Evolutionary conservation across 2,113 vertebrate species (phyloP).

Genomic region (Pedetes capensis): DNA sequence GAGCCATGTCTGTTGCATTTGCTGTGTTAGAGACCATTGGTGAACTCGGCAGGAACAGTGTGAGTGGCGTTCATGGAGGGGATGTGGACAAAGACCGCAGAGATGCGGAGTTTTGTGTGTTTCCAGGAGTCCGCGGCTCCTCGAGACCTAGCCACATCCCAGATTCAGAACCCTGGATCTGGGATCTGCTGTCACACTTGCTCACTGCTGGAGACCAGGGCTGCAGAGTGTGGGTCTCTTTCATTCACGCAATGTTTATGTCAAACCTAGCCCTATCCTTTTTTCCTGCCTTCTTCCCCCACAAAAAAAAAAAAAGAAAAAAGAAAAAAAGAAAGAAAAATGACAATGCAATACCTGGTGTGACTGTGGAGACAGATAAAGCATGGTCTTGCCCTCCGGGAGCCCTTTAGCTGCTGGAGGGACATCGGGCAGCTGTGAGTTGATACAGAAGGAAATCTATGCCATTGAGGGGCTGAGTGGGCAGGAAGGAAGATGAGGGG

Average conservation of each 20-base stretch:
- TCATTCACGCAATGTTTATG: neutral
- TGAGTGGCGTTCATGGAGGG: neutral
- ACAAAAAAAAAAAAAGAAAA: neutral
- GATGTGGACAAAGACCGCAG: neutral
- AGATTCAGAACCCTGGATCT: neutral
- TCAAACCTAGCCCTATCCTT: neutral
- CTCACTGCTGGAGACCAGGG: neutral
- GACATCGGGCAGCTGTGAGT: neutral
- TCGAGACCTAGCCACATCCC: neutral
- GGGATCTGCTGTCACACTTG: neutral
- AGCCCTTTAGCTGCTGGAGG: neutral
- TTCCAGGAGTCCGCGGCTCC: neutral
- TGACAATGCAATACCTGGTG: neutral
- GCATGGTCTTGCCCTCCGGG: neutral
- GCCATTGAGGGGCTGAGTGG: neutral
- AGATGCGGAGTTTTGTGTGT: neutral
- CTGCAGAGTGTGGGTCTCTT: neutral
- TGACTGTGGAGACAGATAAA: neutral
- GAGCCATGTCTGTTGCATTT: neutral
- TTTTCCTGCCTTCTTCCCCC: neutral
- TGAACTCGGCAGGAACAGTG: neutral
- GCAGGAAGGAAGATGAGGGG: neutral
- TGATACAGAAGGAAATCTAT: neutral
- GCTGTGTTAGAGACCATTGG: neutral
- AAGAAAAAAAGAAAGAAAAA: neutral